A percentile compares a stretch with the other conserved stretches of the same genome.
phyloP scores from a whole-genome alignment of 2,113 vertebrate genomes.

The Myxocyprinus asiaticus region DNA sequence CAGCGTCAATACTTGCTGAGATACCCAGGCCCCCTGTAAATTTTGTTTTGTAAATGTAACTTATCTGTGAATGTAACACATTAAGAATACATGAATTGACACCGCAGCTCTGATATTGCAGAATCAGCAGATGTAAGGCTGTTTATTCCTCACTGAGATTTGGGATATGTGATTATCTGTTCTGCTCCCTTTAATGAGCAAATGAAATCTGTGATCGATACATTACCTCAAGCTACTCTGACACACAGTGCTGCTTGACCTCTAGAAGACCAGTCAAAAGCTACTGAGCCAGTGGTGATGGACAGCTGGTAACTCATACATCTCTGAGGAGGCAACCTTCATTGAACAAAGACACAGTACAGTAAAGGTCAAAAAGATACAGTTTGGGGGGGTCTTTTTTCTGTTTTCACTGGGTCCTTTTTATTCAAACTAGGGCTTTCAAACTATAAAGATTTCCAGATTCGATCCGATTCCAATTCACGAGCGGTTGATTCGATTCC shows the following conservation, averaged over 20 bases:
- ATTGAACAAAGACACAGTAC: background rate
- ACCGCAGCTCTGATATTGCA: too few species aligned
- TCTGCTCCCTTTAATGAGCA: constrained; percentile 18
- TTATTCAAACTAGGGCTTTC: too few species aligned
- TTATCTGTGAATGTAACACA: too few species aligned
- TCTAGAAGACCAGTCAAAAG: background rate
- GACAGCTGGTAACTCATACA: background rate
- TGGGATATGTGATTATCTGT: constrained; percentile 36
- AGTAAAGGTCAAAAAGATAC: too few species aligned
- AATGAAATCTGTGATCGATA: constrained; percentile 30
- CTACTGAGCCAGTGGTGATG: background rate
- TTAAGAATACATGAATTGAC: too few species aligned
- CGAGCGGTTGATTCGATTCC: too few species aligned
- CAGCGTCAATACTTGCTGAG: too few species aligned
- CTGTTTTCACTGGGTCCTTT: background rate
- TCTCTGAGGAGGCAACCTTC: background rate
- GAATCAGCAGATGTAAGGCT: background rate
- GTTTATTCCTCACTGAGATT: constrained; percentile 40
- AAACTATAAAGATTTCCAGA: too few species aligned
- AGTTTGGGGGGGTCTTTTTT: background rate
- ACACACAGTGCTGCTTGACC: constrained; percentile 12
- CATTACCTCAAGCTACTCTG: constrained; percentile 16
- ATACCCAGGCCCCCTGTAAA: too few species aligned
- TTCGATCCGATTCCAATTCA: too few species aligned
- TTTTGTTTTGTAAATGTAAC: too few species aligned